phyloP scores from a whole-genome alignment of 2,888 invertebrate genomes.

The Nysson spinosus region DNA sequence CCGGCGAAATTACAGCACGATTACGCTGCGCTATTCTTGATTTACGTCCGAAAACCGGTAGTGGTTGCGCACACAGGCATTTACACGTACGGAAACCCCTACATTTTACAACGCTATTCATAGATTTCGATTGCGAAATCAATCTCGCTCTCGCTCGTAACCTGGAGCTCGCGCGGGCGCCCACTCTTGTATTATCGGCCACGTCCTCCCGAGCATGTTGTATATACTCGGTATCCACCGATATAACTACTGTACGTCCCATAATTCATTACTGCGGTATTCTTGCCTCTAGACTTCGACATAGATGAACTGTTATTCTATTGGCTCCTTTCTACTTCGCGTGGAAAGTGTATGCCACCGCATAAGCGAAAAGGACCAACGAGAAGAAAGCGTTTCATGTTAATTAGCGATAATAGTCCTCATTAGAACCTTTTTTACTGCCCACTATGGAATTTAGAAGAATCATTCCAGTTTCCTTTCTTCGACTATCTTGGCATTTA shows the following conservation, averaged over 20 bases:
- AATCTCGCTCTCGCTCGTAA: slow-evolving; percentile 62
- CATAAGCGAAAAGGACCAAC: slow-evolving; percentile 8
- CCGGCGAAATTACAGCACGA: slow-evolving; percentile 51
- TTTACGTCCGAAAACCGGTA: slow-evolving; percentile 61
- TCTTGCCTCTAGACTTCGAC: slow-evolving; percentile 36
- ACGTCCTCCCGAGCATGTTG: slow-evolving; percentile 30
- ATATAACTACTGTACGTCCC: slow-evolving; percentile 58
- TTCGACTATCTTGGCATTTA: too few species aligned
- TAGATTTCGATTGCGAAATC: slow-evolving; percentile 64
- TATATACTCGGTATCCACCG: slow-evolving; percentile 49
- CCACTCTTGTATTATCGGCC: slow-evolving; percentile 44
- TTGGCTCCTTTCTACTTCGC: slow-evolving; percentile 14
- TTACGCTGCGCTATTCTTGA: slow-evolving; percentile 55
- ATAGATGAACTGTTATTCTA: slow-evolving; percentile 29
- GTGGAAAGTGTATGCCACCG: slow-evolving; percentile 26
- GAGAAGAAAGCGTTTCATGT: slow-evolving; percentile 27
- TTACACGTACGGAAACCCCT: slow-evolving; percentile 3
- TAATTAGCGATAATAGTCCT: slow-evolving; percentile 41
- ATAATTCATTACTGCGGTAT: slow-evolving; percentile 59
- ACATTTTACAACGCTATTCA: slow-evolving; percentile 59
- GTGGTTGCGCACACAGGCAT: slow-evolving; percentile 22
- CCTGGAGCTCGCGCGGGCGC: slow-evolving; percentile 35
- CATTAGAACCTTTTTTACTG: too few species aligned
- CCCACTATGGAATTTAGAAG: too few species aligned
- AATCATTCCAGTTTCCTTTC: too few species aligned